Conservation (phyloP, 2,888 invertebrate genomes). For the Eudasyphora cyanicolor region DNA sequence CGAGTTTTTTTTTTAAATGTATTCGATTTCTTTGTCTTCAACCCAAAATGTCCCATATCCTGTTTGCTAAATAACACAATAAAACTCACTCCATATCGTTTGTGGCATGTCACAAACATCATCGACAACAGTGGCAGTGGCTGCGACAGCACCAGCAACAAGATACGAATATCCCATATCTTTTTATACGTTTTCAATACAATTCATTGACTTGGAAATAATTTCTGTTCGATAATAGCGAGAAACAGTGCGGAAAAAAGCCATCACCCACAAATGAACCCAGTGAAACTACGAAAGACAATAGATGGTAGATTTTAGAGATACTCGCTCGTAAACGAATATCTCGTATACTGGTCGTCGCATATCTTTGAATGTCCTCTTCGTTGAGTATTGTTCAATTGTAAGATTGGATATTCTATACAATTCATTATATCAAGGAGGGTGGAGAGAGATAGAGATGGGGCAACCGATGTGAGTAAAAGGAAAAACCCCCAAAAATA, state of each 20-base stretch:
- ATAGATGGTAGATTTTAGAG: neutral
- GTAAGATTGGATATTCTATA: conserved; percentile 3
- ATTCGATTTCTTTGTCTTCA: no score
- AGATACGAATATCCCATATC: neutral
- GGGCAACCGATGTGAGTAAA: neutral
- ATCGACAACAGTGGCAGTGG: neutral
- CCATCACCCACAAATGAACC: neutral
- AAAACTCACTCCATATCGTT: no score
- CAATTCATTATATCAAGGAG: neutral
- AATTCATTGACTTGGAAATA: conserved; percentile 62
- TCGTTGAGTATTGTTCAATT: no score
- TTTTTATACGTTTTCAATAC: neutral
- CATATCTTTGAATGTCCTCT: no score
- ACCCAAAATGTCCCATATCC: neutral
- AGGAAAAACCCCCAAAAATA: neutral
- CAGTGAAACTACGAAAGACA: neutral
- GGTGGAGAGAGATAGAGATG: neutral
- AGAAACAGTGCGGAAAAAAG: conserved; percentile 12
- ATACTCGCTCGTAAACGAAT: no score
- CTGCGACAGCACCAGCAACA: neutral
- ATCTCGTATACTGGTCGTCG: no score
- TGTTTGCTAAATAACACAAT: neutral
- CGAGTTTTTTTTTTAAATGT: no score
- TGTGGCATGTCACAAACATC: neutral
- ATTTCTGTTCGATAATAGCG: conserved; percentile 45